Conservation (phyloP, 2,888 invertebrate genomes). For the Balanococcus diminutus region DNA sequence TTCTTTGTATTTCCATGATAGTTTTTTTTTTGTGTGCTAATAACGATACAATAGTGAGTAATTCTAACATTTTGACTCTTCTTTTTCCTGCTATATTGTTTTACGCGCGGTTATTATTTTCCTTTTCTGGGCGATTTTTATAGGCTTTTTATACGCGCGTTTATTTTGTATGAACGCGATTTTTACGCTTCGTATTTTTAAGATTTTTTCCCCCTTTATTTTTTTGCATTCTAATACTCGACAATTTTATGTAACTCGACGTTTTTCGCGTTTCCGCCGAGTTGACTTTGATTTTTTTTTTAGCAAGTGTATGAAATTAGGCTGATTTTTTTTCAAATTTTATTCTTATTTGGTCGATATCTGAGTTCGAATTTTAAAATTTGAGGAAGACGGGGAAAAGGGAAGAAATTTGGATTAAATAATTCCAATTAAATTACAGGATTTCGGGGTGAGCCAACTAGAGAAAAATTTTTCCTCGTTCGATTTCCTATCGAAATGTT, state of each 20-base stretch:
- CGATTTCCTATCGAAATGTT: no score
- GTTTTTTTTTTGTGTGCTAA: background rate
- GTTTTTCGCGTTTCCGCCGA: background rate
- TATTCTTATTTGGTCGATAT: no score
- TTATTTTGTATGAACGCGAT: background rate
- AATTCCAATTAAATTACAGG: no score
- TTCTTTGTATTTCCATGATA: background rate
- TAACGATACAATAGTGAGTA: conserved; percentile 4
- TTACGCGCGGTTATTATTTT: conserved; percentile 9
- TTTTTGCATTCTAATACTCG: background rate
- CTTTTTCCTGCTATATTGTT: background rate
- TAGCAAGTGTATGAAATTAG: no score
- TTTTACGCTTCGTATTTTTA: conserved; percentile 22
- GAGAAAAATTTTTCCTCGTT: no score
- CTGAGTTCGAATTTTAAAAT: no score
- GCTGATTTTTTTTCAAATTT: no score
- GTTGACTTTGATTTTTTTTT: background rate
- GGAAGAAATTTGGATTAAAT: no score
- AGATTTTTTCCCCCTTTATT: background rate
- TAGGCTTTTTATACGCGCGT: conserved; percentile 10
- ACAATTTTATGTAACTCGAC: background rate
- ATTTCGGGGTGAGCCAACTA: no score
- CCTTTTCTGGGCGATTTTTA: background rate
- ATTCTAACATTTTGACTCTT: conserved; percentile 20
- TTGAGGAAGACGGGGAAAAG: no score